phyloP scores from a whole-genome alignment of 2,113 vertebrate genomes.

The Lophotis ruficrista region DNA sequence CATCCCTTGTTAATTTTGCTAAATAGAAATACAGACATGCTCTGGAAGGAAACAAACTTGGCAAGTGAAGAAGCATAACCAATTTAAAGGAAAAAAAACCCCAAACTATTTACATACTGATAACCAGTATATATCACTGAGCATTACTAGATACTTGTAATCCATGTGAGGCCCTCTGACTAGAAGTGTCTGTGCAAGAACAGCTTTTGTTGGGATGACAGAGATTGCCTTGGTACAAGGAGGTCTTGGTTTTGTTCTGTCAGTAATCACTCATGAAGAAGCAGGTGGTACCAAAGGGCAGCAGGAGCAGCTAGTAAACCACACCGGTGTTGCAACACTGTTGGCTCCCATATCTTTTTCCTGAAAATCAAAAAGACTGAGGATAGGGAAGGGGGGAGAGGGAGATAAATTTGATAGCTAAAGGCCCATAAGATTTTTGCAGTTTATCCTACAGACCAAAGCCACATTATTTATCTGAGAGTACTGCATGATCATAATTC shows the following conservation, averaged over 20 bases:
- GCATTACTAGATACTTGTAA: not conserved
- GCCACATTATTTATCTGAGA: not conserved
- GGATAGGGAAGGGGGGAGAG: not conserved
- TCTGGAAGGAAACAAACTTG: slow-evolving; percentile 49
- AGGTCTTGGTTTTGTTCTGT: not conserved
- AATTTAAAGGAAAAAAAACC: not conserved
- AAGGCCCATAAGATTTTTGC: not conserved
- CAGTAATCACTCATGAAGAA: not conserved
- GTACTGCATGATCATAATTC: not conserved
- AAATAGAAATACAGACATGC: slow-evolving; percentile 57
- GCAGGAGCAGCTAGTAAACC: not conserved
- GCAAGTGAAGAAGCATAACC: slow-evolving; percentile 36
- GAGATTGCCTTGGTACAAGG: not conserved
- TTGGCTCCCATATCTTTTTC: not conserved
- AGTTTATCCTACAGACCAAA: not conserved
- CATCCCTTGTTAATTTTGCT: slow-evolving; percentile 63
- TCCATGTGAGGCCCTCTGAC: not conserved
- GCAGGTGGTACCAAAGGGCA: not conserved
- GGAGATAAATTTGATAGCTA: not conserved
- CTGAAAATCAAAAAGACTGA: not conserved
- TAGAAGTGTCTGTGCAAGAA: not conserved
- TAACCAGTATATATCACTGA: not conserved
- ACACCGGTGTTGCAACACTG: not conserved
- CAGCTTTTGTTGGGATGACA: not conserved
- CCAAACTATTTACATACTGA: not conserved